Percentiles rank a stretch among this genome's conserved stretches.
phyloP scores from a whole-genome alignment of 2,113 vertebrate species.

The Turdus rufiventris region DNA sequence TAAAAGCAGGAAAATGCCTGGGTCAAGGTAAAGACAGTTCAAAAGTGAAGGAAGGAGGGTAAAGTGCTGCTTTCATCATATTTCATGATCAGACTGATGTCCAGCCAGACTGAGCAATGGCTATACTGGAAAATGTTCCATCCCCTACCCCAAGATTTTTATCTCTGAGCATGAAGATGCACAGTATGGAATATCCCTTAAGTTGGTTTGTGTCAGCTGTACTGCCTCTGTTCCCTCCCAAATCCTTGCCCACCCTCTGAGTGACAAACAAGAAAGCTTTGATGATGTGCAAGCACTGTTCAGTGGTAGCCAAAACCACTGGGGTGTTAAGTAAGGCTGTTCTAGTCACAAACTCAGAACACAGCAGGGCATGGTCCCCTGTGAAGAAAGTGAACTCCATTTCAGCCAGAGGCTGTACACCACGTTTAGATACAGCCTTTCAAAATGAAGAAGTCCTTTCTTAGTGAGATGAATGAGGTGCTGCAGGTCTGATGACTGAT shows the following conservation, averaged over 20 bases:
- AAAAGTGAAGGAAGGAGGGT: neutral
- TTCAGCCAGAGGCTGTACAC: neutral
- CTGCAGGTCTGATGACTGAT: neutral
- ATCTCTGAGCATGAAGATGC: neutral
- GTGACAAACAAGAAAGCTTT: neutral
- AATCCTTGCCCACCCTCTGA: neutral
- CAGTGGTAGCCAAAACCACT: neutral
- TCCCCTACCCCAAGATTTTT: neutral
- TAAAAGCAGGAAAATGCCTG: neutral
- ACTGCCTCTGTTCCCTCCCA: neutral
- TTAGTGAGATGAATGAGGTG: neutral
- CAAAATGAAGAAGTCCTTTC: neutral
- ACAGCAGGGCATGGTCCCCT: neutral
- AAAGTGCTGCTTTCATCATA: fast-evolving
- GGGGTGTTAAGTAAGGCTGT: neutral
- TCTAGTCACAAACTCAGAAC: neutral
- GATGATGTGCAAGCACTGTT: neutral
- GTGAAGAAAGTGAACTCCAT: neutral
- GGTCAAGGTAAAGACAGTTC: neutral
- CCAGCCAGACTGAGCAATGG: neutral
- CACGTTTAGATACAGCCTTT: neutral
- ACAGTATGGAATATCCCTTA: neutral
- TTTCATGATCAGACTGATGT: fast-evolving
- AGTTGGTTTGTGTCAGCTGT: fast-evolving
- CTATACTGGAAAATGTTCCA: neutral